Conservation (phyloP, 2,113 vertebrate species). For the Misgurnus anguillicaudatus region DNA sequence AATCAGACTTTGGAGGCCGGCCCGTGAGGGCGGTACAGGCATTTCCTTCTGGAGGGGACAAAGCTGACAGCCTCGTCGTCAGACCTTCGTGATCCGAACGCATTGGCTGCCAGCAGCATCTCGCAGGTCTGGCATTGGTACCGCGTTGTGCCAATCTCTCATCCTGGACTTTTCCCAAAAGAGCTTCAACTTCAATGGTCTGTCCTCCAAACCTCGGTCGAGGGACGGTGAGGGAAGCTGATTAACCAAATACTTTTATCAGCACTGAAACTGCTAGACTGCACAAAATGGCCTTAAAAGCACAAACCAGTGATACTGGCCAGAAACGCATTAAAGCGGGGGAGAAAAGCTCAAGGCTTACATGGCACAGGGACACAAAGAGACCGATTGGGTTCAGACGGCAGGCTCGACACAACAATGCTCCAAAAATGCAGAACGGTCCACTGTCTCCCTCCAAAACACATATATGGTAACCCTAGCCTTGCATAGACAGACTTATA, state of each 20-base stretch:
- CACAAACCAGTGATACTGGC: constrained; percentile 55
- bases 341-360: constrained; percentile 71
- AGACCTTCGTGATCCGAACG: constrained; percentile 27
- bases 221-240: constrained; percentile 75
- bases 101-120: constrained; percentile 70
- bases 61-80: constrained; percentile 43
- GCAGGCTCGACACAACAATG: constrained; percentile 20
- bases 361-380: constrained; percentile 68
- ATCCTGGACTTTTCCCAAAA: constrained; percentile 38
- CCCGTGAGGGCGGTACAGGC: constrained; percentile 63
- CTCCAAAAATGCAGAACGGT: constrained; percentile 40
- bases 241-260: constrained; percentile 86
- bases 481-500: neutral
- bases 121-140: constrained; percentile 66
- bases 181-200: constrained; percentile 70
- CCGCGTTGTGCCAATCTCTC: constrained; percentile 72
- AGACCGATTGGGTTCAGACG: constrained; percentile 40
- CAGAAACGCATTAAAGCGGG: constrained; percentile 66
- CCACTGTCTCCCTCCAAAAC: constrained; percentile 36
- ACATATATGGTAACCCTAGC: neutral
- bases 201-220: constrained; percentile 64
- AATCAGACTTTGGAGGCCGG: constrained; percentile 67
- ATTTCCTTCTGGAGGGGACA: constrained; percentile 69
- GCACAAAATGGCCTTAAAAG: constrained; percentile 74
- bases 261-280: constrained; percentile 72